Evolutionary conservation across 2,888 invertebrate species (phyloP), one percentile per base, ranked within the genome.

Genomic region (Mongoloraphidia duomilia): DNA sequence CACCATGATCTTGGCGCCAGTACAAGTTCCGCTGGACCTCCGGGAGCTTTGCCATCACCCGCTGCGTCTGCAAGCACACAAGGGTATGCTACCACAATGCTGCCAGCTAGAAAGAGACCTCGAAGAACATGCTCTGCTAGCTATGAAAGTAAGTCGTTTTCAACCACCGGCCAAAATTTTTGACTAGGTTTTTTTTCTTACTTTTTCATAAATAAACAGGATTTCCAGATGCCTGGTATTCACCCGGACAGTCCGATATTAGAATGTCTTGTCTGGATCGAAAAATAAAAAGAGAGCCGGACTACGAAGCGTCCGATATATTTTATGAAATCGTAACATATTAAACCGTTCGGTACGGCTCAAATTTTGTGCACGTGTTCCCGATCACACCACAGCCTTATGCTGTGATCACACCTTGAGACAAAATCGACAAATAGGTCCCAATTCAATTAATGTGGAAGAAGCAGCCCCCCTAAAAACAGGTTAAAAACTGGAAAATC

Each of bases 81-180:
- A 54, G 66, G 65, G 34, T 71, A 70, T 57, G 63, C 67, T 47
- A 65, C 69, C 46, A 78, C 81, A 65, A 79, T 86, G 74, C 72
- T 88, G 65, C 89, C 89, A 38, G 88, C 90, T 46, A 76, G 90
- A 60, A 91, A 90, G 66, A 77, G 90, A 62, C 87, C 89, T 41
- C 75, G 89, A 57, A 79, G 84, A 71, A 75, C 76, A 26, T 78
- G 76, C 61, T 77, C 77, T 9, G 60, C 66, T 44, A 66, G 67
- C n/a, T 68, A 65, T 56, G 68, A 68, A 60, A 66, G 67, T 67
- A 58, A 59, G 61, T 54, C 37, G 13, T 45, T 34, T 33, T 10
- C 38, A 26, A 26, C 6, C 17, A 8, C 9, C 4, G 11, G 38
- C 4, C 6, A 6, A 4, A n/a, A 38, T 38, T 38, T 38, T 9